Evolutionary conservation across 2,113 vertebrate species (phyloP).

Genomic region (Cheilinus undulatus): DNA sequence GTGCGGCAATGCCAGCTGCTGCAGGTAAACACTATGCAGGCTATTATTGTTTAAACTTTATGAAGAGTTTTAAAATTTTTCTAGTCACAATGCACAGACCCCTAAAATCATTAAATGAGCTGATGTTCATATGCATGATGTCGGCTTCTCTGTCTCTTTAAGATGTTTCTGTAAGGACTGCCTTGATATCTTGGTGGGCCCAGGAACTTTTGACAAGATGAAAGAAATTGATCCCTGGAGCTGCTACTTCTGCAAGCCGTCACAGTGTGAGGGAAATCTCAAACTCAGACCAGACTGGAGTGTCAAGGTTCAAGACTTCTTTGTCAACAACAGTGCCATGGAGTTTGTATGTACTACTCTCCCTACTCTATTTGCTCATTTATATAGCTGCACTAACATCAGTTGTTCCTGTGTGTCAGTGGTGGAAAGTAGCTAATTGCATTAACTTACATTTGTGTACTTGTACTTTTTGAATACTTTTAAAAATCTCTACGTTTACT

Average conservation of each 20-base stretch:
- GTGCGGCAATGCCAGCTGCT: conserved; percentile 92
- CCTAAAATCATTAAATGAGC: neutral
- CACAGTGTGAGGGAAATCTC: conserved; percentile 83
- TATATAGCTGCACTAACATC: too few species aligned
- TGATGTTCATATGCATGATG: neutral
- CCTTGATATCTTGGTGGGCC: conserved; percentile 89
- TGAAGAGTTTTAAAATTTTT: too few species aligned
- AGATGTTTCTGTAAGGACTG: conserved; percentile 98
- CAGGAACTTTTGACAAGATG: conserved; percentile 84
- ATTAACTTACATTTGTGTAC: too few species aligned
- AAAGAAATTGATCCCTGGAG: conserved; percentile 93
- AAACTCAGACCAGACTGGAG: conserved; percentile 91
- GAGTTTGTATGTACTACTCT: conserved; percentile 86
- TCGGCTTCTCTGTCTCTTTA: neutral
- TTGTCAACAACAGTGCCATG: conserved; percentile 89
- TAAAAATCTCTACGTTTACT: too few species aligned
- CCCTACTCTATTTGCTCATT: neutral
- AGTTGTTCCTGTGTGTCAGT: too few species aligned
- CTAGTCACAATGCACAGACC: too few species aligned
- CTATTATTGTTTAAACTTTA: too few species aligned
- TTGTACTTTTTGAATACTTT: too few species aligned
- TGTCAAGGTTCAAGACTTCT: conserved; percentile 90
- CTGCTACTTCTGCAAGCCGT: conserved; percentile 92
- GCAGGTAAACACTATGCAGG: conserved; percentile 83
- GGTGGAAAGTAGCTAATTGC: too few species aligned